Evolutionary conservation across 2,888 invertebrate species (phyloP).

Genomic region (Temnothorax rugatulus): DNA sequence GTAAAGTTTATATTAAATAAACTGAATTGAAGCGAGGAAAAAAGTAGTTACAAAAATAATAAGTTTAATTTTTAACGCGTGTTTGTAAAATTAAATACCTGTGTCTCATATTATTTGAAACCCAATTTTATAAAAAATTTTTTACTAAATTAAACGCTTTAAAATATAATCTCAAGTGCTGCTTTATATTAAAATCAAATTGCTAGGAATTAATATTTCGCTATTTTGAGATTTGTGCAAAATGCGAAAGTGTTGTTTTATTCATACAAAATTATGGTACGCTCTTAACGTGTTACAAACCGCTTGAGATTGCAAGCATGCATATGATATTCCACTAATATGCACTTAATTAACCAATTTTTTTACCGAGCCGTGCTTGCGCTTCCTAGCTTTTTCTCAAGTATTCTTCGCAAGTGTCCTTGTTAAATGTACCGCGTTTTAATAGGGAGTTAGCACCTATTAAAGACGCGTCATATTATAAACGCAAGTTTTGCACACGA

Average conservation of each 20-base stretch:
- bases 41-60: not conserved
- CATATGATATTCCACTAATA: conserved; percentile 29
- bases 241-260: not conserved
- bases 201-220: not conserved
- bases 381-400: not conserved
- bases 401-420: not conserved
- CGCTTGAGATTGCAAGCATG: not conserved
- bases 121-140: not conserved
- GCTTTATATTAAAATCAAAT: not conserved
- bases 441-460: conserved; percentile 11
- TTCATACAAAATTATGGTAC: not conserved
- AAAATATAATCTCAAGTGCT: not conserved
- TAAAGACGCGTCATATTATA: conserved; percentile 8
- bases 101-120: not conserved
- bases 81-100: conserved; percentile 10
- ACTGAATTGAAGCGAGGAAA: not conserved
- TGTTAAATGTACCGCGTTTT: conserved; percentile 29
- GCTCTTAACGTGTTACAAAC: not conserved
- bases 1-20: not conserved
- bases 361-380: not conserved
- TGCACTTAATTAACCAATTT: conserved; percentile 22
- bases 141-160: not conserved
- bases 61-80: not conserved
- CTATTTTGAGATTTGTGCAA: not conserved
- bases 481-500: not conserved